Conservation (phyloP, 2,888 invertebrate species). For the Homarus gammarus region DNA sequence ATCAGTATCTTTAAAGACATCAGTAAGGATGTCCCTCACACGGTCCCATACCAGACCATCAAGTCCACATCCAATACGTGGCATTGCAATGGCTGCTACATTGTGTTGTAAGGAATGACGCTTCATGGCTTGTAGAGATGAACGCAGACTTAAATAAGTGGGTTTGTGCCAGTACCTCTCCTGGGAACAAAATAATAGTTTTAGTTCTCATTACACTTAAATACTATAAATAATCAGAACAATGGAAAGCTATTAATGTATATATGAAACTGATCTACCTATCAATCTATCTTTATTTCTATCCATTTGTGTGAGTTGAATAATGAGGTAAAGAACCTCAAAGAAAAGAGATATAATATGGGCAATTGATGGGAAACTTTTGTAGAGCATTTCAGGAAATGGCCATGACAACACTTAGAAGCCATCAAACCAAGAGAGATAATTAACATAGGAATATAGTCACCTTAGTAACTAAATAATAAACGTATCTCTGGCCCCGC, state of each 20-base stretch:
- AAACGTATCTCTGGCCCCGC: conserved; percentile 77
- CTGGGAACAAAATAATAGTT: conserved; percentile 26
- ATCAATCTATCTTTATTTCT: no score
- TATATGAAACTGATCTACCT: not conserved
- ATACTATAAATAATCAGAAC: not conserved
- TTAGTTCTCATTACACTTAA: not conserved
- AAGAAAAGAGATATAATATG: no score
- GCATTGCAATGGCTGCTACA: conserved; percentile 83
- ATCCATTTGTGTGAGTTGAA: no score
- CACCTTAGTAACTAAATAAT: conserved; percentile 77
- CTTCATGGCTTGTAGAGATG: conserved; percentile 79
- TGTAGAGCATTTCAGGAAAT: no score
- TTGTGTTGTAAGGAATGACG: conserved; percentile 80
- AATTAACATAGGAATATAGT: not conserved
- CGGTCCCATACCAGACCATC: conserved; percentile 84
- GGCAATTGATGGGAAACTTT: no score
- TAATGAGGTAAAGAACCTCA: no score
- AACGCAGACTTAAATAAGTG: conserved; percentile 77
- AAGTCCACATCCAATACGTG: conserved; percentile 85
- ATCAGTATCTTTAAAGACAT: conserved; percentile 81
- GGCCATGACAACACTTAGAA: not conserved
- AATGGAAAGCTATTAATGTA: not conserved
- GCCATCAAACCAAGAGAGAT: not conserved
- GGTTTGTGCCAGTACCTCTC: conserved; percentile 74
- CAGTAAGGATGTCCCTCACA: conserved; percentile 81